Evolutionary conservation across 2,113 vertebrate species (phyloP).

Genomic region (Ptychochromis oligacanthus): DNA sequence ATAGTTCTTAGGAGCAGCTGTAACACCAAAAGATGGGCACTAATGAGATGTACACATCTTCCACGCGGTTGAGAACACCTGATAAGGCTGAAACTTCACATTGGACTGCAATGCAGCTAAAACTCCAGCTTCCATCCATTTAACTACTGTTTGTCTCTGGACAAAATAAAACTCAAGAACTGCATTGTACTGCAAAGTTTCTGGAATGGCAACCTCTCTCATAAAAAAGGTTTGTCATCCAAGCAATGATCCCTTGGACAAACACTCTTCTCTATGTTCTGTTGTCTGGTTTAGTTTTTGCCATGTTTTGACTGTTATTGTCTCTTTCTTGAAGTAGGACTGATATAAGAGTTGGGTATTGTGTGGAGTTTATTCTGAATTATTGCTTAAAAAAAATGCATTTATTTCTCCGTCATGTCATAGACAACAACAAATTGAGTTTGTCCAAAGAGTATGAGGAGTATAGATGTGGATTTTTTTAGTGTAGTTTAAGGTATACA

Average conservation of each 20-base stretch:
- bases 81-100: neutral
- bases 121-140: neutral
- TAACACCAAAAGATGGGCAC: slow-evolving; percentile 28
- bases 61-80: slow-evolving; percentile 10
- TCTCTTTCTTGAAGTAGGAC: slow-evolving; percentile 1
- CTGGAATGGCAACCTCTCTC: neutral
- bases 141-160: neutral
- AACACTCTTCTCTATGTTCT: neutral
- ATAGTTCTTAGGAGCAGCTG: slow-evolving; percentile 35
- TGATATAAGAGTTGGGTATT: neutral
- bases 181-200: neutral
- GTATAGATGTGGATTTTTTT: neutral
- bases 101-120: slow-evolving; percentile 15
- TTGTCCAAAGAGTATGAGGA: neutral
- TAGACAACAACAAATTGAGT: neutral
- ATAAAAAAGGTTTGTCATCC: neutral
- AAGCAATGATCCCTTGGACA: neutral
- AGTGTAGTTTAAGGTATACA: slow-evolving; percentile 14
- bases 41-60: neutral
- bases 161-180: slow-evolving; percentile 4
- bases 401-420: neutral
- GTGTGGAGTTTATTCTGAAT: slow-evolving; percentile 3
- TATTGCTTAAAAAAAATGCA: neutral
- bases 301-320: slow-evolving; percentile 17
- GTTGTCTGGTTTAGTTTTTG: neutral